phyloP scores from a whole-genome alignment of 2,888 invertebrate genomes.

The Meghimatium bilineatum region DNA sequence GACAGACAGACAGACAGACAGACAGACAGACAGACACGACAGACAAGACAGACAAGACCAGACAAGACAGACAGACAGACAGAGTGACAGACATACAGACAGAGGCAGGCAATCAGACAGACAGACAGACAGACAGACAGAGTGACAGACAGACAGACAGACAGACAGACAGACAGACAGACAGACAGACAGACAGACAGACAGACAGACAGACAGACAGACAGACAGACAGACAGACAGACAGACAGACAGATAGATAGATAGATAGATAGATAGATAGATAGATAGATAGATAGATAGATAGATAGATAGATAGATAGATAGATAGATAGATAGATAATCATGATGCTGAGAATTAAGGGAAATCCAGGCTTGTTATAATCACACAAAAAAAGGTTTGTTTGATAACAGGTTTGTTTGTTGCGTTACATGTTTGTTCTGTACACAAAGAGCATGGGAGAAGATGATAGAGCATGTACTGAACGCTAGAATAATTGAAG shows the following conservation, averaged over 20 bases:
- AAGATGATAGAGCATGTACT: no score
- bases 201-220: not conserved
- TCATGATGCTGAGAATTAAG: no score
- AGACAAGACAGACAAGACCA: not conserved
- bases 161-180: not conserved
- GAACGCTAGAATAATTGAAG: no score
- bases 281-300: slow-evolving; percentile 21
- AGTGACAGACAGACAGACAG: not conserved
- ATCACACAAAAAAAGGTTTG: no score
- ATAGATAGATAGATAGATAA: not conserved
- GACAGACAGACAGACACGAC: not conserved
- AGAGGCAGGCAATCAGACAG: not conserved
- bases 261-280: not conserved
- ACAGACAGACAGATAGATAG: slow-evolving; percentile 18
- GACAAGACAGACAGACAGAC: not conserved
- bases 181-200: not conserved
- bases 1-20: not conserved
- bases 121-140: not conserved
- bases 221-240: not conserved
- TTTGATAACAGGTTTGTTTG: no score
- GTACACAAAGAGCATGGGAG: no score
- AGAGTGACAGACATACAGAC: not conserved
- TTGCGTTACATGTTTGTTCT: no score
- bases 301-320: slow-evolving; percentile 20
- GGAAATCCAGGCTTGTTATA: no score